Evolutionary conservation across 2,797 vertebrate species (phyloP).

Genomic region (Intellagama lesueurii): DNA sequence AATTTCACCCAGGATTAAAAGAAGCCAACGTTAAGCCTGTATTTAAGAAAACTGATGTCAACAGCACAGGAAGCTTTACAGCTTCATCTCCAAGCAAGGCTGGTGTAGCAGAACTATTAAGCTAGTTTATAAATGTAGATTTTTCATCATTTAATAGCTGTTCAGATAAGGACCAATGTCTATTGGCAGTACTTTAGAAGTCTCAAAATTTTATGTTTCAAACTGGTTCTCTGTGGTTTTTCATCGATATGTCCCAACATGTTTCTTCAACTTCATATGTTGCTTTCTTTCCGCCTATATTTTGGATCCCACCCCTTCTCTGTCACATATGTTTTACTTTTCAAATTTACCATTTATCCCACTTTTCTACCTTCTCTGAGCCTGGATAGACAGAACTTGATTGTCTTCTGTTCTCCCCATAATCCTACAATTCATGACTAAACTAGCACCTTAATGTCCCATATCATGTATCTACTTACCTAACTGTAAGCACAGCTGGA

Average conservation of each 20-base stretch:
- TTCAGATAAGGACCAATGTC: background rate
- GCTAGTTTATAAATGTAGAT: background rate
- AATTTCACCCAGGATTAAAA: background rate
- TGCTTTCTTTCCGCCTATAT: background rate
- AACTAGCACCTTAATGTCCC: background rate
- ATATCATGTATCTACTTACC: background rate
- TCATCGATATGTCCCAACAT: no score
- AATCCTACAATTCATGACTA: background rate
- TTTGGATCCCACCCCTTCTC: no score
- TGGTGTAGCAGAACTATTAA: background rate
- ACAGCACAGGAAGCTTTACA: background rate
- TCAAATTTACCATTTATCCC: background rate
- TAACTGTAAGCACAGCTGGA: background rate
- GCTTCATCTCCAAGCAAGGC: background rate
- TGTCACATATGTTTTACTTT: background rate
- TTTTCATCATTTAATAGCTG: background rate
- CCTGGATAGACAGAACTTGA: no score
- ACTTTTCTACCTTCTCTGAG: background rate
- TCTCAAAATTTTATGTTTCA: background rate
- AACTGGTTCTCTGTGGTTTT: no score
- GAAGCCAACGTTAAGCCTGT: background rate
- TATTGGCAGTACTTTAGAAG: background rate
- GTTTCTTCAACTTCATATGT: no score
- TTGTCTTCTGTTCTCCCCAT: no score
- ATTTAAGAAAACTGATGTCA: background rate